Conservation (phyloP, 2,113 vertebrate species). For the Porphyrio hochstetteri region DNA sequence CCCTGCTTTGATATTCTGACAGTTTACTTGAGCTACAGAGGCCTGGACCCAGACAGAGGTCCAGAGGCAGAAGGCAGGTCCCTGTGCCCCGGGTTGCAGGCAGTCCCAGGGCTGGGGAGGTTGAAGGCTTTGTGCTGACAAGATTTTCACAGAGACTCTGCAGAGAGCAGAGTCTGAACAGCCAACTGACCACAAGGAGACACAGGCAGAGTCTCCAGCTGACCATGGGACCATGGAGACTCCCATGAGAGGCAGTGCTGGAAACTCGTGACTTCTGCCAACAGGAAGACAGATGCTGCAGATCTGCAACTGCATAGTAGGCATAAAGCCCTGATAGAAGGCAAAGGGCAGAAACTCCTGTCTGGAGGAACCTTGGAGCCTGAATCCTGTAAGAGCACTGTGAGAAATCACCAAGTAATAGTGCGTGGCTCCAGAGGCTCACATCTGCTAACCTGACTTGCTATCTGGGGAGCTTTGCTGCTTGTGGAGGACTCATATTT, state of each 20-base stretch:
- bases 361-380: background rate
- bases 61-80: background rate
- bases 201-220: background rate
- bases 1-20: background rate
- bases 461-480: background rate
- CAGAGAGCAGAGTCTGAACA: background rate
- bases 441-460: background rate
- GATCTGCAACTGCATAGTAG: background rate
- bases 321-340: background rate
- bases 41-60: background rate
- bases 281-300: background rate
- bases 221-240: fast-evolving
- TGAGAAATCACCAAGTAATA: background rate
- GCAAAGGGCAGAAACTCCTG: background rate
- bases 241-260: background rate
- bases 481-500: background rate
- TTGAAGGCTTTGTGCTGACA: background rate
- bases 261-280: background rate
- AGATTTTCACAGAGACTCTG: background rate
- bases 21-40: background rate
- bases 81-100: background rate
- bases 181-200: background rate
- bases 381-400: background rate
- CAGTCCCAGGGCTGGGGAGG: background rate
- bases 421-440: background rate